Base-by-base conservation (phyloP, 2,797 vertebrate genomes). In the Paguma larvata region DNA sequence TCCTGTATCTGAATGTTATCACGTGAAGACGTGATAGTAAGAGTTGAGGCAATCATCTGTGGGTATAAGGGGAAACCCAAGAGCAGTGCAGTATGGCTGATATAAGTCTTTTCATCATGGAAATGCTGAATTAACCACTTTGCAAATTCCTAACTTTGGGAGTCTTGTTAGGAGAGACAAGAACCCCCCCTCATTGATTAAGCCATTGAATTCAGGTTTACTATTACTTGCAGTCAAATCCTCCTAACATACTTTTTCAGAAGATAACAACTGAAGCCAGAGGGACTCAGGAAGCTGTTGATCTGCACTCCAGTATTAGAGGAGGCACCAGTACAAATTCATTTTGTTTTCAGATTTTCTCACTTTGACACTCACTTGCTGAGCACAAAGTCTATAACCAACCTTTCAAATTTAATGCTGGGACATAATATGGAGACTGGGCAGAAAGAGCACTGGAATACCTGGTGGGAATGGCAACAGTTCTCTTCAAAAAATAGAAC, bases 341-440 rank as follows among this genome's bases (percentile, higher is more conserved):
- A 89, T 93, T 94, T 92, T 86, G 86, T 95, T 93, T 85, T 91
- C 89, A 91, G 51, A 89, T 96, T 88, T 91, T 95, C 93, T 97
- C 51, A 72, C 83, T 89, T 44, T 93, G 70, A 96, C n/a, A 94
- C 23, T 77, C 65, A 93, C 48, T 97, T 38, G 63, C 83, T 67
- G 51, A 95, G 94, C 79, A 95, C 78, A 96, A 96, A 82, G 68
- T 25, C 70, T 87, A 51, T 83, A 85, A 65, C 41, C 32, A 78
- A 51, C 51, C 84, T 95, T 95, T 95, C 79, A 62, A 63, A 95
- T 94, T 89, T 94, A 94, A 91, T 97, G 96, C 83, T 38, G 41
- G 83, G 30, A 68, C 75, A 6, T 80, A 63, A 84, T 67, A 59
- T 41, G 34, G 65, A 96, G 18, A 70, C 70, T 10, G 30, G 38